phyloP scores from a whole-genome alignment of 2,113 vertebrate genomes.

The Falco punctatus region DNA sequence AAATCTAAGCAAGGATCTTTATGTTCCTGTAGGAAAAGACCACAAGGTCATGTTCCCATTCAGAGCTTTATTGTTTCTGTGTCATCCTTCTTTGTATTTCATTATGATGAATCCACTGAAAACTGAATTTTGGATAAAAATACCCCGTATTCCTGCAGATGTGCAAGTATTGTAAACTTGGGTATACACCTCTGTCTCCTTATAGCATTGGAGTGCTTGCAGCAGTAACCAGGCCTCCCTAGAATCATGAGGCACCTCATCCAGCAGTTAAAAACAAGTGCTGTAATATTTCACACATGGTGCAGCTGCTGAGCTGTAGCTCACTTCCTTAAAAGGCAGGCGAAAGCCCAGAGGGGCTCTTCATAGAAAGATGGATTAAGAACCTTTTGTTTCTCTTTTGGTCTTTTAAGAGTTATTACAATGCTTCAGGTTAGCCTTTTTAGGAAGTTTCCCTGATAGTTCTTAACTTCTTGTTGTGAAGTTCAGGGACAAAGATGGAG shows the following conservation, averaged over 20 bases:
- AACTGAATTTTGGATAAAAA: not conserved
- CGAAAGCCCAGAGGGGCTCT: not conserved
- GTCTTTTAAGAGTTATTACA: not conserved
- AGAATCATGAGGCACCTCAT: not conserved
- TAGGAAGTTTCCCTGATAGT: not conserved
- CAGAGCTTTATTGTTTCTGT: not conserved
- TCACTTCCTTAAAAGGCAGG: slow-evolving; percentile 23
- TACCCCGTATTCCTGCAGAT: not conserved
- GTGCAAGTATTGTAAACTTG: not conserved
- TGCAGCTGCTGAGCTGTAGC: slow-evolving; percentile 7
- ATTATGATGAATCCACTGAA: not conserved
- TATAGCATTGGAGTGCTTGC: not conserved
- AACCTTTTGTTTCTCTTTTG: not conserved
- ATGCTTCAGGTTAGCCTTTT: not conserved
- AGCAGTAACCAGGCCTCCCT: not conserved
- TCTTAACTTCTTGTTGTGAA: not conserved
- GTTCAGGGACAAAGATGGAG: not conserved
- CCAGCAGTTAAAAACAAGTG: slow-evolving; percentile 10
- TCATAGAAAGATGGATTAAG: slow-evolving; percentile 1
- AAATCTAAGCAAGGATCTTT: not conserved
- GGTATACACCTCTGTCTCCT: not conserved
- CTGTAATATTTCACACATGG: not conserved
- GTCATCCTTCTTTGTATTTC: not conserved
- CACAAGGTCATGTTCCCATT: accelerated
- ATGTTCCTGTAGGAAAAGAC: not conserved